These are phyloP conservation scores for Micromesistius poutassou DNA, from an alignment of 2,797 vertebrate species.

Conservation along the genomic window DNA sequence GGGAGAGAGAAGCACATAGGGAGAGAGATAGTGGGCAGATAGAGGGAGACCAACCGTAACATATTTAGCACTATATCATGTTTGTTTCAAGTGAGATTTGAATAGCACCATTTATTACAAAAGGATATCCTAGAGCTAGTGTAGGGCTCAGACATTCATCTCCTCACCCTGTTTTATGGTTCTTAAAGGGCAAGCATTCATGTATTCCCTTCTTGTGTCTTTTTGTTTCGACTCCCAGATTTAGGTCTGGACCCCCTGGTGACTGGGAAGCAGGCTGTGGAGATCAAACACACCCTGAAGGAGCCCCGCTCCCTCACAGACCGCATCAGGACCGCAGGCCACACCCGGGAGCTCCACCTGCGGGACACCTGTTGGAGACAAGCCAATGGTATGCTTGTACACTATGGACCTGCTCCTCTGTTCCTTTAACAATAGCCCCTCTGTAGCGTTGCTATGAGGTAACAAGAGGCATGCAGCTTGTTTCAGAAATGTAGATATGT, in stretches of 20 bases:
- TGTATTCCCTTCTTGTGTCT: not conserved
- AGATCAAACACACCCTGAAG: conserved; percentile 86
- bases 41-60: not conserved
- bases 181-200: conserved; percentile 5
- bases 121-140: not conserved
- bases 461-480: not conserved
- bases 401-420: not conserved
- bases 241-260: conserved; percentile 80
- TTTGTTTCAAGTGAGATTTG: not conserved
- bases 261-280: conserved; percentile 82
- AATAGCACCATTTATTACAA: not conserved
- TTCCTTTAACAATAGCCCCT: not conserved
- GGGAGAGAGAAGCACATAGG: not conserved
- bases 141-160: not conserved
- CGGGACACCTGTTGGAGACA: conserved; percentile 72
- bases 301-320: conserved; percentile 83
- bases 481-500: not conserved
- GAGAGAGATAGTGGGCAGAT: too few species aligned
- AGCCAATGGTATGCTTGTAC: conserved; percentile 64
- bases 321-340: conserved; percentile 64
- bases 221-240: conserved; percentile 62
- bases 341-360: conserved; percentile 60
- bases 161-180: not conserved
- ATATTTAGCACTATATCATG: not conserved
- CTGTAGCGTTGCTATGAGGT: not conserved